Evolutionary conservation across 2,888 invertebrate genomes (phyloP).

Genomic region (Tachina lurida): DNA sequence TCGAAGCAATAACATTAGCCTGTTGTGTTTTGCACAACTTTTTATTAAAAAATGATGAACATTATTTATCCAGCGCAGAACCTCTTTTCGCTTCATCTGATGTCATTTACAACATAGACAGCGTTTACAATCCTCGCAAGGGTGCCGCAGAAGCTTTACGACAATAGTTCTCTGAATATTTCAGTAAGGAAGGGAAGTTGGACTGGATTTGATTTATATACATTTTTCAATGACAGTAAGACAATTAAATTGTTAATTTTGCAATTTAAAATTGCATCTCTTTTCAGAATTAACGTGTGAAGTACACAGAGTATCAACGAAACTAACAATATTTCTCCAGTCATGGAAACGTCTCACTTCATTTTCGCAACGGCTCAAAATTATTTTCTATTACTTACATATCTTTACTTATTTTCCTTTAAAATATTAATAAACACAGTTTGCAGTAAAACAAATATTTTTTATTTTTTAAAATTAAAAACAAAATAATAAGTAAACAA

Average conservation of each 20-base stretch:
- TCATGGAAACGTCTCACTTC: conserved; percentile 1
- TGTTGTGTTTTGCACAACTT: conserved; percentile 25
- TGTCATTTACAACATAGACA: too few species aligned
- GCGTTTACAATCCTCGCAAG: too few species aligned
- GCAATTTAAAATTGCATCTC: background rate
- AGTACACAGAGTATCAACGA: too few species aligned
- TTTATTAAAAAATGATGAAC: conserved; percentile 3
- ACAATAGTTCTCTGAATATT: background rate
- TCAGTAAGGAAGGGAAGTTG: too few species aligned
- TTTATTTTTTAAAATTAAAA: too few species aligned
- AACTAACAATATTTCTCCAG: background rate
- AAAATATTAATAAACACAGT: too few species aligned
- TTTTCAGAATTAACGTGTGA: too few species aligned
- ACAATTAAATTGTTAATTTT: conserved; percentile 13
- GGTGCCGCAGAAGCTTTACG: conserved; percentile 5
- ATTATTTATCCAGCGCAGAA: conserved; percentile 5
- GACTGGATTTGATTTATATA: too few species aligned
- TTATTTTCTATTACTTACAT: conserved; percentile 13
- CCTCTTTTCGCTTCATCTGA: background rate
- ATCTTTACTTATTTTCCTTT: conserved; percentile 4
- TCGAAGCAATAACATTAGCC: conserved; percentile 3
- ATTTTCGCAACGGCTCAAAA: conserved; percentile 6
- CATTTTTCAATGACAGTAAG: background rate
- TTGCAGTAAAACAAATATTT: too few species aligned
- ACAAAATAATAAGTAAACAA: too few species aligned